A percentile compares a stretch with the other conserved stretches of the same genome.
phyloP scores from a whole-genome alignment of 2,888 invertebrate species.

The Eilema depressum region DNA sequence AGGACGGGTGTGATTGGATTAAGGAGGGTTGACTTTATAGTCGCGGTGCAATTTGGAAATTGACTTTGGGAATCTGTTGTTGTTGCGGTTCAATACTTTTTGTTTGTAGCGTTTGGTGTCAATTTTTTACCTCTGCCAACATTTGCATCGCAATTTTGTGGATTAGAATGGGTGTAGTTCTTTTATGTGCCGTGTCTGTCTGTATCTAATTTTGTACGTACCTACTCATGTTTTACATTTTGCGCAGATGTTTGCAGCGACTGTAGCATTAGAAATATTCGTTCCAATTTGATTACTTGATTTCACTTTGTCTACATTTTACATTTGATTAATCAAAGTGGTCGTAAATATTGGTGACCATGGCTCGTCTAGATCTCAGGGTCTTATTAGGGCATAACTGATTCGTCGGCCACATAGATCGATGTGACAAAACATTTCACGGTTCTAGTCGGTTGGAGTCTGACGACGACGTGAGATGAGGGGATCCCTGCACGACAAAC shows the following conservation, averaged over 20 bases:
- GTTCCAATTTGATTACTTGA: background rate
- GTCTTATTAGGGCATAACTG: no score
- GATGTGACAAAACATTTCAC: background rate
- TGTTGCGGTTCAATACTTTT: conserved; percentile 71
- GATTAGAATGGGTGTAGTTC: conserved; percentile 56
- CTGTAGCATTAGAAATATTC: background rate
- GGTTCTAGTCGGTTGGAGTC: no score
- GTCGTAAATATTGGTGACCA: no score
- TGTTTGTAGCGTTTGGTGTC: conserved; percentile 73
- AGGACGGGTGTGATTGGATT: conserved; percentile 84
- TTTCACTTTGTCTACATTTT: background rate
- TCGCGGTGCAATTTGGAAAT: conserved; percentile 84
- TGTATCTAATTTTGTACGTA: conserved; percentile 23
- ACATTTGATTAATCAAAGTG: background rate
- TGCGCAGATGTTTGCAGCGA: background rate
- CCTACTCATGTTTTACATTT: conserved; percentile 19
- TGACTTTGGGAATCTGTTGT: conserved; percentile 84
- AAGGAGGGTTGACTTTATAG: conserved; percentile 85
- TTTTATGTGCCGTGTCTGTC: conserved; percentile 32
- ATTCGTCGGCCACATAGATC: no score
- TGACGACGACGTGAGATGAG: no score
- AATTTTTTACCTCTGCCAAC: conserved; percentile 70
- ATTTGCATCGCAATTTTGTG: conserved; percentile 64
- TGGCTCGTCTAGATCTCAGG: no score
- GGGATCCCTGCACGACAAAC: no score